These are phyloP conservation scores for Rhagoletis pomonella DNA, from an alignment of 1,140 invertebrate species.

Conservation along the genomic window DNA sequence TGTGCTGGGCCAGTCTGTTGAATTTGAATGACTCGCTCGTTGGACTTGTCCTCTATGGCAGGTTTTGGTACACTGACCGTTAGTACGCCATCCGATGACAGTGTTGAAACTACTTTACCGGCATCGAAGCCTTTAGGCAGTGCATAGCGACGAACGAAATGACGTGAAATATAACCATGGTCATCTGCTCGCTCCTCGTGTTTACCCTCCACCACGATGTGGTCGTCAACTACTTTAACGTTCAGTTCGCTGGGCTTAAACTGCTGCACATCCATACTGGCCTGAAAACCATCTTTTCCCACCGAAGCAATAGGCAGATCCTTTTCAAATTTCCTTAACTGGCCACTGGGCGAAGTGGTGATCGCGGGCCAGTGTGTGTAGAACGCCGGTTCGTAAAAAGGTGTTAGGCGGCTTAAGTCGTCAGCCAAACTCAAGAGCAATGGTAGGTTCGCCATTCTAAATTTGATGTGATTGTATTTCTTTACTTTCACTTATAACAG, in stretches of 20 bases:
- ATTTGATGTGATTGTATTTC: too few species aligned
- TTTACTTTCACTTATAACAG: too few species aligned
- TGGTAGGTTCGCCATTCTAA: slow-evolving; percentile 67
- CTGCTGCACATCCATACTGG: slow-evolving; percentile 88
- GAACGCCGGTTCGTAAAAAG: slow-evolving; percentile 29
- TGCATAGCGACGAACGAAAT: slow-evolving; percentile 82
- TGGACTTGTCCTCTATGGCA: slow-evolving; percentile 72
- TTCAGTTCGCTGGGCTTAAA: slow-evolving; percentile 89
- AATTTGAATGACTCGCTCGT: slow-evolving; percentile 74
- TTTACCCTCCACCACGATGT: slow-evolving; percentile 82
- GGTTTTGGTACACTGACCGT: slow-evolving; percentile 79
- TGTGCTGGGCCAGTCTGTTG: slow-evolving; percentile 74
- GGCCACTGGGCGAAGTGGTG: neutral
- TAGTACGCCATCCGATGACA: slow-evolving; percentile 85
- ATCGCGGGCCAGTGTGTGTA: neutral
- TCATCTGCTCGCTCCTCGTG: slow-evolving; percentile 86
- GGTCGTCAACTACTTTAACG: slow-evolving; percentile 86
- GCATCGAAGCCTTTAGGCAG: slow-evolving; percentile 81
- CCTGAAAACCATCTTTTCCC: slow-evolving; percentile 81
- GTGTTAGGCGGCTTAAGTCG: slow-evolving; percentile 62
- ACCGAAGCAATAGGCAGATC: slow-evolving; percentile 54
- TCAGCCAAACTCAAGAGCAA: slow-evolving; percentile 67
- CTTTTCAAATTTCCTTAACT: slow-evolving; percentile 53
- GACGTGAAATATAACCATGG: slow-evolving; percentile 83
- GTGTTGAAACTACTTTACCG: slow-evolving; percentile 79